These are phyloP conservation scores for Leptopilina myrica DNA, from an alignment of 2,888 invertebrate genomes.

Conservation along the genomic window DNA sequence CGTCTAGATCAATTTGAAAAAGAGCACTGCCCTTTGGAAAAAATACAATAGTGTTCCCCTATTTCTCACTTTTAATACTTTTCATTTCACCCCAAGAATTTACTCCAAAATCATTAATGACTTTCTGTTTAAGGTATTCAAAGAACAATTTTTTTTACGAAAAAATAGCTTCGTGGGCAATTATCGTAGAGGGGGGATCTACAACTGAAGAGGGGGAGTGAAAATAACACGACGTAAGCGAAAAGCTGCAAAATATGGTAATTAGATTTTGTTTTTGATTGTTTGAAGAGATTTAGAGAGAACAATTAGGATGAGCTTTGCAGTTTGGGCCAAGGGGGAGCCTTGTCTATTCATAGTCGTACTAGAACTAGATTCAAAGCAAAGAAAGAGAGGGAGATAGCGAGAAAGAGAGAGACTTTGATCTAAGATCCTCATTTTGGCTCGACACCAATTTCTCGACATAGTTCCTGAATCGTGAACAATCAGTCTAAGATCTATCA, in stretches of 20 bases:
- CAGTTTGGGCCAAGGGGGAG: slow-evolving; percentile 71
- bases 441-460: slow-evolving; percentile 42
- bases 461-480: slow-evolving; percentile 34
- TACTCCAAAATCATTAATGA: too few relatives aligned
- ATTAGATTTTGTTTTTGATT: too few relatives aligned
- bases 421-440: slow-evolving; percentile 70
- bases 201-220: too few relatives aligned
- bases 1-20: slow-evolving; percentile 9
- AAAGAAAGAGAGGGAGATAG: slow-evolving; percentile 54
- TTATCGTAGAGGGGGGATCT: too few relatives aligned
- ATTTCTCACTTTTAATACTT: too few relatives aligned
- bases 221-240: too few relatives aligned
- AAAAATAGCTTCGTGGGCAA: too few relatives aligned
- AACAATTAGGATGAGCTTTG: slow-evolving; percentile 40
- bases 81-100: too few relatives aligned
- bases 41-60: not conserved
- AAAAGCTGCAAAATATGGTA: too few relatives aligned
- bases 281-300: slow-evolving; percentile 2
- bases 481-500: slow-evolving; percentile 11
- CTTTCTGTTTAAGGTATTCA: too few relatives aligned
- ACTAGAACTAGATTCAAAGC: slow-evolving; percentile 74
- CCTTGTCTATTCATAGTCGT: slow-evolving; percentile 74
- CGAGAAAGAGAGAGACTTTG: slow-evolving; percentile 63
- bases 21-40: slow-evolving; percentile 3
- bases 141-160: too few relatives aligned